phyloP scores from a whole-genome alignment of 2,888 invertebrate species.

The Glaucopsyche alexis region DNA sequence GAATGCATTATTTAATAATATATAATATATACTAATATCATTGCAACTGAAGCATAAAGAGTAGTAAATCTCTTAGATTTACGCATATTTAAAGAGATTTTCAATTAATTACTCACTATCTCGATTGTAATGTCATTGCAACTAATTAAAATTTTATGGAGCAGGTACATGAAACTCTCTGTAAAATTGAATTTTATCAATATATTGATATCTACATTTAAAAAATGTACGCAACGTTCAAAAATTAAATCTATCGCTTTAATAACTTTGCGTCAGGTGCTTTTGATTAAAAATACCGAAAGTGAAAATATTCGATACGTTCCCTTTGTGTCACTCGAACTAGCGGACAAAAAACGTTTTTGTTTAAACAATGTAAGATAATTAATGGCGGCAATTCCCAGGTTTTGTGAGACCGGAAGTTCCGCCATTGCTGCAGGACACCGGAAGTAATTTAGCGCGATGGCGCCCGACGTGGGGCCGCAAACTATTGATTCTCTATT shows the following conservation, averaged over 20 bases:
- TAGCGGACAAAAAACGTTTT: constrained; percentile 15
- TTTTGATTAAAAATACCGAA: constrained; percentile 25
- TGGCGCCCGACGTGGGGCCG: constrained; percentile 20
- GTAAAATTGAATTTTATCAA: background rate
- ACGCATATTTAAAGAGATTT: too few relatives aligned
- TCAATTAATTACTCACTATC: background rate
- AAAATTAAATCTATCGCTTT: constrained; percentile 22
- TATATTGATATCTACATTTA: background rate
- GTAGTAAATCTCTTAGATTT: too few relatives aligned
- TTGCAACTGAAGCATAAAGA: too few relatives aligned
- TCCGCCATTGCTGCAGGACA: constrained; percentile 21
- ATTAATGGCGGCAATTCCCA: constrained; percentile 23
- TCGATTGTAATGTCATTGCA: background rate
- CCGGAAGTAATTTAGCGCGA: constrained; percentile 24
- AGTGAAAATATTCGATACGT: constrained; percentile 13
- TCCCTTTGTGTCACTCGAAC: background rate
- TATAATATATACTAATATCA: too few relatives aligned
- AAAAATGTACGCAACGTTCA: background rate
- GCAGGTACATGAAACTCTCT: background rate
- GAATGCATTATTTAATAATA: too few relatives aligned
- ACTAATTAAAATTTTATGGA: background rate
- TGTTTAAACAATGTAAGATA: constrained; percentile 24
- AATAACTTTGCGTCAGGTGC: constrained; percentile 22
- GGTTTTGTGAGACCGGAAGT: constrained; percentile 20
- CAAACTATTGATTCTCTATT: constrained; percentile 24